Base-by-base conservation (phyloP, 2,888 invertebrate genomes). In the Cyclophora albipunctata region DNA sequence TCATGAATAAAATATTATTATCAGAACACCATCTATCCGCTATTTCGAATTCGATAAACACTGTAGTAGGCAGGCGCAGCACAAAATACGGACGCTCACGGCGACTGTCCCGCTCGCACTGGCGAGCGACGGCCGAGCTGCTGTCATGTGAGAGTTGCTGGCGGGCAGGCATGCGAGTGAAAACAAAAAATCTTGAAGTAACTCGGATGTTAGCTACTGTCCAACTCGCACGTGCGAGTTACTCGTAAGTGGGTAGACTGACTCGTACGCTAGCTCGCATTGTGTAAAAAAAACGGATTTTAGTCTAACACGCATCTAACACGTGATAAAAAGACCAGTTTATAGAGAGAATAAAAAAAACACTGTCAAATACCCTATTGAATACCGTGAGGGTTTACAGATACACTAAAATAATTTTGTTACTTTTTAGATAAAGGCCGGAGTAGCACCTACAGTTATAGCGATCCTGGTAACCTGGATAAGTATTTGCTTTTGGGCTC, bases 391-490 rank as follows among this genome's bases (percentile, higher is more conserved):
- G 20, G 20, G 20, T 20, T 20, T 20, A 20, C 20, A 20, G 20
- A 1, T 20, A 20, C 20, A 20, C 20, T 20, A 20, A 20, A 20
- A 20, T 20, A 1, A 20, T 20, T 20, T 20, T 20, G 20, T 20
- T 20, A 20, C 20, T 37, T 78, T 71, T n/a, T 71, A 84, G 83
- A 70, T 84, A 0, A 69, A 69, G 53, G 78, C 79, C 2, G 83
- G 83, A 1, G 4, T 64, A 3, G 74, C 70, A 1, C 79, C 81
- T 3, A 74, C 81, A 4, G 3, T 83, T 3, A 50, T 60, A 0
- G 71, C 71, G 4, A 67, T 76, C 34, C 3, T 78, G 1, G 34
- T 78, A 34, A 66, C 80, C 0, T 81, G 79, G 75, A 5, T 77
- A 2, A 50, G 52, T 3, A 47, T 78, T 3, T 71, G 45, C 40